Evolutionary conservation across 2,113 vertebrate genomes (phyloP), one percentile per base, ranked within the genome.

Genomic region (Hemiprocne comata): DNA sequence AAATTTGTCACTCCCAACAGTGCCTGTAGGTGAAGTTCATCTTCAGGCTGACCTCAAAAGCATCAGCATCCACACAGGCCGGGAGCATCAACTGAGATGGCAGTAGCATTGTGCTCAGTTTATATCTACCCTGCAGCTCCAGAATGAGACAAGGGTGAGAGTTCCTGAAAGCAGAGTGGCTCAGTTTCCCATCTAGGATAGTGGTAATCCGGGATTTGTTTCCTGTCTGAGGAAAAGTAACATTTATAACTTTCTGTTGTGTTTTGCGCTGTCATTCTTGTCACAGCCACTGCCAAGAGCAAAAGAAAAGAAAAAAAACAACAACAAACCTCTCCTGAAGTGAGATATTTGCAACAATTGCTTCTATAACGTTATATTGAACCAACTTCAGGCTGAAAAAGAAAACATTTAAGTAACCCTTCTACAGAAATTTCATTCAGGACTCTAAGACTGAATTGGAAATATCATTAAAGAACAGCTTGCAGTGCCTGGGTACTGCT

Each of bases 251-350:
- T 78, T 93, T 85, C 65, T 84, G 53, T 55, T 57, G 38, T 83
- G 38, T 86, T 95, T 93, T 91, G 55, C 1, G 15, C 79, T 94
- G 72, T 96, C 90, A 90, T 94, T 88, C 76, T 71, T 92, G 69
- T 67, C 82, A 84, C 69, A 84, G 29, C 10, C 25, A 25, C 42
- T 83, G 85, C 85, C 85, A 90, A 88, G 55, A 80, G 55, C 72
- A 88, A 93, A 94, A 86, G 46, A 33, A 84, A 86, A 72, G 14
- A 10, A 18, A 31, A 50, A 42, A 57, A 38, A 82, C 40, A 11
- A 11, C 3, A 5, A 3, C 38, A 86, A 33, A 16, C 15, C 17
- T 66, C 28, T 67, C 28, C 60, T 66, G 42, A 88, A 86, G 38
- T 34, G 48, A 90, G 53, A 38, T 77, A 50, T 86, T 95, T 93